Conservation (phyloP, 2,888 invertebrate species). For the Penaeus monodon region DNA sequence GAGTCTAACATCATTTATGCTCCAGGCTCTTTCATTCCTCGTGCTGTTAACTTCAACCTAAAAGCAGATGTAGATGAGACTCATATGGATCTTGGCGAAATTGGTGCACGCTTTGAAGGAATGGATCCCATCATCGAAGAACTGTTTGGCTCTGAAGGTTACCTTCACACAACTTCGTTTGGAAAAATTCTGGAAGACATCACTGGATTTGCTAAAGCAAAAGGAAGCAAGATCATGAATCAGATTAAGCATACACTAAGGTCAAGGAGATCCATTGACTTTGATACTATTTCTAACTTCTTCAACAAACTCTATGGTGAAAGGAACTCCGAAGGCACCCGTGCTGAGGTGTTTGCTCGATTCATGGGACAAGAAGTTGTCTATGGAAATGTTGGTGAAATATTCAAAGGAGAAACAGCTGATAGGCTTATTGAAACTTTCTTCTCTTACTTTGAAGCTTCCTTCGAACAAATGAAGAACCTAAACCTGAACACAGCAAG, state of each 20-base stretch:
- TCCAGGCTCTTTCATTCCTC: constrained; percentile 46
- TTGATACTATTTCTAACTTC: background rate
- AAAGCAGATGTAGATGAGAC: constrained; percentile 43
- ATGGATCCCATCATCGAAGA: constrained; percentile 44
- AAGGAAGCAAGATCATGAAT: constrained; percentile 20
- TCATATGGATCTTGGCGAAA: constrained; percentile 50
- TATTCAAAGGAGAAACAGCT: constrained; percentile 14
- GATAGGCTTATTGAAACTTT: background rate
- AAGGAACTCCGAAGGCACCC: background rate
- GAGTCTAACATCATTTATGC: constrained; percentile 54
- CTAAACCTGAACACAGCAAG: constrained; percentile 20
- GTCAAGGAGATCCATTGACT: constrained; percentile 15
- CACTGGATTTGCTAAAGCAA: constrained; percentile 2
- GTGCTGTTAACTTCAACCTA: constrained; percentile 37
- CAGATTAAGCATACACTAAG: background rate
- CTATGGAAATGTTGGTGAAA: constrained; percentile 34
- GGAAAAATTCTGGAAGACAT: constrained; percentile 36
- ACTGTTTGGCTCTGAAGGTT: constrained; percentile 43
- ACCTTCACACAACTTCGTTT: constrained; percentile 21
- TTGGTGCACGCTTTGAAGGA: constrained; percentile 50
- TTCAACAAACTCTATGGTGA: constrained; percentile 32
- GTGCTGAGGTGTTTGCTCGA: constrained; percentile 50
- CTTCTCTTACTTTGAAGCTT: background rate
- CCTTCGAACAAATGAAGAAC: constrained; percentile 11
- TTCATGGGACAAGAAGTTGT: constrained; percentile 56